These are phyloP conservation scores for Drosophila funebris DNA, from an alignment of 1,140 invertebrate species.

Conservation along the genomic window DNA sequence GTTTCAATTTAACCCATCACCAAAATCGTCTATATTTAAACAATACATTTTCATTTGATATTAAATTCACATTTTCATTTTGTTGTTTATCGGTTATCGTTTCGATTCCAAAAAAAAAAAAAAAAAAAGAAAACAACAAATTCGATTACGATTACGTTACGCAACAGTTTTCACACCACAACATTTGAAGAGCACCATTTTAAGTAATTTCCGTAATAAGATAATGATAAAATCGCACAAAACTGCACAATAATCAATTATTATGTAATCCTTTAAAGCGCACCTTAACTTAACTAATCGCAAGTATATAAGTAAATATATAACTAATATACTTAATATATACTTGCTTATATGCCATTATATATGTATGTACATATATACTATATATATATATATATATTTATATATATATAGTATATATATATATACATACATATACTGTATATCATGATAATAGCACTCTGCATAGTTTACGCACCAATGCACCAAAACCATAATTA, in stretches of 20 bases:
- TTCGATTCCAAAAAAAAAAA: not conserved
- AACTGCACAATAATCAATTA: constrained; percentile 61
- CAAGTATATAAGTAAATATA: constrained; percentile 31
- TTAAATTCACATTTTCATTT: not conserved
- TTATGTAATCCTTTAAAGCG: constrained; percentile 38
- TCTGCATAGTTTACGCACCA: constrained; percentile 73
- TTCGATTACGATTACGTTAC: not conserved
- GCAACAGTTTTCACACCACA: constrained; percentile 20
- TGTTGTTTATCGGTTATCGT: not conserved
- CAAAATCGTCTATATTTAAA: no score
- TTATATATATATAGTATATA: no score
- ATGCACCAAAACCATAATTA: constrained; percentile 43
- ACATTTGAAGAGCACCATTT: constrained; percentile 63
- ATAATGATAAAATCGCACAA: constrained; percentile 6
- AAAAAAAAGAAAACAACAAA: not conserved
- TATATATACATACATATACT: constrained; percentile 2
- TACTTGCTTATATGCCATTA: not conserved
- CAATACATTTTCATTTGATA: no score
- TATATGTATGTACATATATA: no score
- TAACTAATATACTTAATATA: not conserved
- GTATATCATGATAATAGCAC: constrained; percentile 45
- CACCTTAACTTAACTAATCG: constrained; percentile 39
- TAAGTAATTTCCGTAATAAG: constrained; percentile 36
- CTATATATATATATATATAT: constrained; percentile 15
- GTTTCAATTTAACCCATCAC: constrained; percentile 35